These are phyloP conservation scores for Phortica variegata DNA, from an alignment of 1,140 invertebrate species.

Conservation along the genomic window DNA sequence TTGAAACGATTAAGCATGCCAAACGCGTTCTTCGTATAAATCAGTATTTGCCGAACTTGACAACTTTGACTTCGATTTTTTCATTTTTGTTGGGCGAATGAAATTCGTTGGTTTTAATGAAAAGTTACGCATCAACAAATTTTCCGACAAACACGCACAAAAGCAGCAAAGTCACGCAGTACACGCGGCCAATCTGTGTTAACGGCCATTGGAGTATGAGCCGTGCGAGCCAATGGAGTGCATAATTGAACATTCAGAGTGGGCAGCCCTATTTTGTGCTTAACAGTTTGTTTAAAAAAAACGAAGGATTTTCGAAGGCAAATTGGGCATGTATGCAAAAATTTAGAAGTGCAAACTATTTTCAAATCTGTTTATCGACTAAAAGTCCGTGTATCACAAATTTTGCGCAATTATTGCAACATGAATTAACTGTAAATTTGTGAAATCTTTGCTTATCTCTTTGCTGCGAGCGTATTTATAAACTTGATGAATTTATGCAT, in stretches of 20 bases:
- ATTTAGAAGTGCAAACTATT: too few relatives aligned
- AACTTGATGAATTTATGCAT: constrained; percentile 39
- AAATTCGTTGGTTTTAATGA: constrained; percentile 54
- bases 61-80: constrained; percentile 17
- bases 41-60: constrained; percentile 39
- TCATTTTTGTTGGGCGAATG: too few relatives aligned
- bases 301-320: too few relatives aligned
- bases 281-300: too few relatives aligned
- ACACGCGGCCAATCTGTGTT: too few relatives aligned
- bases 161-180: too few relatives aligned
- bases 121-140: constrained; percentile 54
- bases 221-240: constrained; percentile 50
- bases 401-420: constrained; percentile 1
- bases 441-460: constrained; percentile 35
- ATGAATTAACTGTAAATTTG: constrained; percentile 48
- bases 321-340: too few relatives aligned
- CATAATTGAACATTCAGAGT: constrained; percentile 54
- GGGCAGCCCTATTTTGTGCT: too few relatives aligned
- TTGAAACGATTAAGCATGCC: constrained; percentile 54
- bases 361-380: too few relatives aligned
- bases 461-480: constrained; percentile 29
- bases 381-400: too few relatives aligned
- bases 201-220: constrained; percentile 36
- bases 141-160: constrained; percentile 21
- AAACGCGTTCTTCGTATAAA: constrained; percentile 46